Evolutionary conservation across 1,140 invertebrate genomes (phyloP).

Genomic region (Pollicipes pollicipes): DNA sequence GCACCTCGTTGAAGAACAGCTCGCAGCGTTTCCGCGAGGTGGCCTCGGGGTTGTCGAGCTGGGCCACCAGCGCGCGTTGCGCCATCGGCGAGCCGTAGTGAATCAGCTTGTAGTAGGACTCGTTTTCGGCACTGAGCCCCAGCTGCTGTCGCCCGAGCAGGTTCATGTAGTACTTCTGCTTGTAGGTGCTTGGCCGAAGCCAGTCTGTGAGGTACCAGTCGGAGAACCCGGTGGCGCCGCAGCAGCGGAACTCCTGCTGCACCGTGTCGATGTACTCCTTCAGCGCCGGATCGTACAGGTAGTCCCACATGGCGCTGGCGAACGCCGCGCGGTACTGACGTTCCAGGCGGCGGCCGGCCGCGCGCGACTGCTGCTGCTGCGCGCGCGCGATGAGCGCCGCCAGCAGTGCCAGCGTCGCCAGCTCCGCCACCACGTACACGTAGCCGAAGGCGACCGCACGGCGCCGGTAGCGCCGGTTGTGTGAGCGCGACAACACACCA

Average conservation of each 20-base stretch:
- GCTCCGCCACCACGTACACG: no score
- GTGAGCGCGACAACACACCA: no score
- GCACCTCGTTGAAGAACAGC: not conserved
- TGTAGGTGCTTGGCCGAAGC: not conserved
- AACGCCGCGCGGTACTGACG: not conserved
- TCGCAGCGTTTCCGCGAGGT: not conserved
- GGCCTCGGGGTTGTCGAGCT: not conserved
- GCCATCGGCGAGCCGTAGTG: not conserved
- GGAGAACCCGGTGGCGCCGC: not conserved
- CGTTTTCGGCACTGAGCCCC: not conserved
- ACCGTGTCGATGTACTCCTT: not conserved
- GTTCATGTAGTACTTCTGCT: not conserved
- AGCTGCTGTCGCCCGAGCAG: not conserved
- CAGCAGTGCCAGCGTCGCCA: no score
- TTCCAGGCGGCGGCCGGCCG: not conserved
- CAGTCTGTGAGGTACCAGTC: constrained; percentile 1
- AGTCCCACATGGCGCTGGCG: not conserved
- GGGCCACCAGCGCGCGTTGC: not conserved
- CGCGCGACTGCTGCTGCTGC: no score
- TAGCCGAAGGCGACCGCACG: no score
- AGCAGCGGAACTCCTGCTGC: not conserved
- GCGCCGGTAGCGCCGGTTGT: no score
- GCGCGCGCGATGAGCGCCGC: no score
- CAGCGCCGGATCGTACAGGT: not conserved
- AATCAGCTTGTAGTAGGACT: not conserved